A percentile compares a stretch with the other conserved stretches of the same genome.
Evolutionary conservation across 2,113 vertebrate species (phyloP).

Genomic region (Aleadryas rufinucha): DNA sequence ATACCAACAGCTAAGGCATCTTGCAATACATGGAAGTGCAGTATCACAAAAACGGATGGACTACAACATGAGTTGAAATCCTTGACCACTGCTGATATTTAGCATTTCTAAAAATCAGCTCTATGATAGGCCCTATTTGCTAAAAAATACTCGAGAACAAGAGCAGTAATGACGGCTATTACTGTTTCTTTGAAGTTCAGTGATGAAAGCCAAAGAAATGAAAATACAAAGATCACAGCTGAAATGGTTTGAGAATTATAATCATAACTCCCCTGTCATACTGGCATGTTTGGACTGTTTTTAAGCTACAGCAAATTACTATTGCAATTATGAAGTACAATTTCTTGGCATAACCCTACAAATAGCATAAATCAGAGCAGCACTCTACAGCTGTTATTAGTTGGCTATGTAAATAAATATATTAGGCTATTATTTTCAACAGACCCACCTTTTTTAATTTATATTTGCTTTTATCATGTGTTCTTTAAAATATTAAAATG

Average conservation of each 20-base stretch:
- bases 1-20: not conserved
- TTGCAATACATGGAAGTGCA: not conserved
- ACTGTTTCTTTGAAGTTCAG: not conserved
- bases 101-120: not conserved
- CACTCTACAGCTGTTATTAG: not conserved
- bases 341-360: not conserved
- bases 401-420: not conserved
- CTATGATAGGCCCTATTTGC: not conserved
- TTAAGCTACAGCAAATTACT: not conserved
- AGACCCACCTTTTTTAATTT: not conserved
- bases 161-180: not conserved
- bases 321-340: not conserved
- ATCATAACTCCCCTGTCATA: not conserved
- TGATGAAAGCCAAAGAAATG: slow-evolving; percentile 14
- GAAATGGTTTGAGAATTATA: not conserved
- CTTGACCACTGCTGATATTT: not conserved
- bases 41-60: not conserved
- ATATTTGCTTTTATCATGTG: not conserved
- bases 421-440: not conserved
- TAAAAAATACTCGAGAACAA: not conserved
- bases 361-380: not conserved
- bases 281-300: not conserved
- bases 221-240: not conserved
- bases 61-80: not conserved
- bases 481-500: not conserved